Percentiles rank a stretch among this genome's conserved stretches.
These are phyloP conservation scores for Urophycis tenuis DNA, from an alignment of 2,797 vertebrate species.

Conservation along the genomic window DNA sequence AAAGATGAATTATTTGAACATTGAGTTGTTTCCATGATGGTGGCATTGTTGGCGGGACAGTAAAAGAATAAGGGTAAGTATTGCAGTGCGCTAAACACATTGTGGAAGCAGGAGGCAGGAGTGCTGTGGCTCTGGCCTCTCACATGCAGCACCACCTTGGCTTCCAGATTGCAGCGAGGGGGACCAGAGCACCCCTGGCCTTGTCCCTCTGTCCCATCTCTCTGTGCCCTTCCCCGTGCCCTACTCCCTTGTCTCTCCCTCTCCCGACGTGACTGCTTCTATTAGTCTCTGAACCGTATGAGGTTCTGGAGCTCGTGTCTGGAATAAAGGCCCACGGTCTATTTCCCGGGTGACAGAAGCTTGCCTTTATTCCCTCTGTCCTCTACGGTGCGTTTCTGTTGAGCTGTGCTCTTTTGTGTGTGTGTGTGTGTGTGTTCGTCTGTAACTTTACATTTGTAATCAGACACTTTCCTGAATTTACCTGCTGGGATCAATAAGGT, in stretches of 20 bases:
- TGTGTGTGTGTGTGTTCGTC: neutral
- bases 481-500: too few species aligned
- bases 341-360: neutral
- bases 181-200: neutral
- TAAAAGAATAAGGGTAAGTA: neutral
- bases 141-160: too few species aligned
- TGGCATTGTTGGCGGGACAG: neutral
- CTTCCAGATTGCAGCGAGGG: too few species aligned
- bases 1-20: too few species aligned
- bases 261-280: slow-evolving; percentile 1
- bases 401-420: neutral
- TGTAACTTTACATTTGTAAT: too few species aligned
- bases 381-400: neutral
- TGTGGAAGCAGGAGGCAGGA: neutral
- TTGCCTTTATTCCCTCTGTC: neutral
- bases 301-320: neutral
- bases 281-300: slow-evolving; percentile 2
- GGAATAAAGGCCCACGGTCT: neutral
- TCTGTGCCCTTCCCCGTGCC: neutral
- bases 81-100: neutral
- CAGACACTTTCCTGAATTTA: too few species aligned
- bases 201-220: neutral
- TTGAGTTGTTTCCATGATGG: neutral
- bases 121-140: too few species aligned
- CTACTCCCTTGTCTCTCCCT: neutral